phyloP scores from a whole-genome alignment of 2,797 vertebrate genomes.

The Ctenochaetus hawaiiensis region DNA sequence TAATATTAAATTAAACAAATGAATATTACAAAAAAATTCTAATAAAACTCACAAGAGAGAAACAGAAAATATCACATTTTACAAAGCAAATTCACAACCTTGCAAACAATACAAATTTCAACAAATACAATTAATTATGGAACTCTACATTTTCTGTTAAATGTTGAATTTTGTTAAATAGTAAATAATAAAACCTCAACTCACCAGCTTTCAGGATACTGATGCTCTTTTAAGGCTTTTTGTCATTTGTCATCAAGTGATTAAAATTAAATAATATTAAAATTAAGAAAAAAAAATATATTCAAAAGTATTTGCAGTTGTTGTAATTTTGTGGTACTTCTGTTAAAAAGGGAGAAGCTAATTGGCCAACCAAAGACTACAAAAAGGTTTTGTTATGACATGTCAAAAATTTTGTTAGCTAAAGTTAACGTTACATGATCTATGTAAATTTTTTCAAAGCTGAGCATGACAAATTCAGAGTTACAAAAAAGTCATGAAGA shows the following conservation, averaged over 20 bases:
- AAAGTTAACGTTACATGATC: neutral
- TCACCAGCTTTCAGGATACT: too few species aligned
- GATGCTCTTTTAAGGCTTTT: neutral
- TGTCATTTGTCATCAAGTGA: neutral
- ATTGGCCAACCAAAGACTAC: neutral
- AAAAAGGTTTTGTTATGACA: neutral
- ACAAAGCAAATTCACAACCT: neutral
- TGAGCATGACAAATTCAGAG: neutral
- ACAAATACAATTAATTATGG: neutral
- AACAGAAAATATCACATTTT: neutral
- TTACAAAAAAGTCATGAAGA: neutral
- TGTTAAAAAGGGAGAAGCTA: neutral
- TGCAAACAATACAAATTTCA: neutral
- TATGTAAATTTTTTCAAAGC: neutral
- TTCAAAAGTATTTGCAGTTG: too few species aligned
- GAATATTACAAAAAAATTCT: neutral
- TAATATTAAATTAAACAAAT: neutral
- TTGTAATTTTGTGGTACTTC: neutral
- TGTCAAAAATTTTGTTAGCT: neutral
- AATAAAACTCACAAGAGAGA: neutral
- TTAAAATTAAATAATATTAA: too few species aligned
- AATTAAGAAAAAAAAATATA: too few species aligned
- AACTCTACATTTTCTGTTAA: too few species aligned
- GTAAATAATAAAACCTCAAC: too few species aligned
- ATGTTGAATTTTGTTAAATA: too few species aligned